phyloP scores from a whole-genome alignment of 2,797 vertebrate species.

The Etheostoma perlongum region DNA sequence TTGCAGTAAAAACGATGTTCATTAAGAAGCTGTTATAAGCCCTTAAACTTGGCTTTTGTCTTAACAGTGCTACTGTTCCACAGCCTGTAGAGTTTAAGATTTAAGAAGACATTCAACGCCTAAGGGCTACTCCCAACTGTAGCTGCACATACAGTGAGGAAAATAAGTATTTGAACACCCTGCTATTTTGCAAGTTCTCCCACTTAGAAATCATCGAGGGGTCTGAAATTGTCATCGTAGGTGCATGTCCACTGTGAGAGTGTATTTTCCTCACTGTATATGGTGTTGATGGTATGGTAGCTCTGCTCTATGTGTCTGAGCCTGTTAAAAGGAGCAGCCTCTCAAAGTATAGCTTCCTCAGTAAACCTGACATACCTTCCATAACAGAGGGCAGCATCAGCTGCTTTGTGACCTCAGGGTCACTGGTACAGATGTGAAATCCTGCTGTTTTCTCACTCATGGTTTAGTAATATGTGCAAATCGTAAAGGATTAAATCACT shows the following conservation, averaged over 20 bases:
- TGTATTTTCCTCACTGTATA: slow-evolving; percentile 7
- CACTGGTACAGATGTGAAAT: slow-evolving; percentile 5
- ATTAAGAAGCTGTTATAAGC: slow-evolving; percentile 25
- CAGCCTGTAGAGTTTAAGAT: slow-evolving; percentile 4
- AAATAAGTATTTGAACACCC: too few relatives aligned
- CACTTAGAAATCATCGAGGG: too few relatives aligned
- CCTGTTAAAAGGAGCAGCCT: slow-evolving; percentile 12
- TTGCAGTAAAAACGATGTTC: not conserved
- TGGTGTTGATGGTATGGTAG: slow-evolving; percentile 47
- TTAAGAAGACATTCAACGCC: slow-evolving; percentile 14
- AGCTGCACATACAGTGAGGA: slow-evolving; percentile 10
- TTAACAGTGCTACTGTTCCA: not conserved
- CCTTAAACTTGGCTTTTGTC: slow-evolving; percentile 11
- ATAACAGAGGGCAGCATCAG: not conserved
- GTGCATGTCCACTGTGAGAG: too few relatives aligned
- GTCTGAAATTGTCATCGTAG: too few relatives aligned
- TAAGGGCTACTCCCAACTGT: slow-evolving; percentile 41
- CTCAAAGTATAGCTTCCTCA: not conserved
- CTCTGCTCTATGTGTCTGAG: slow-evolving; percentile 24
- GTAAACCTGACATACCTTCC: slow-evolving; percentile 10
- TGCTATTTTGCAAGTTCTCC: too few relatives aligned
- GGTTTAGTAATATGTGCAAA: not conserved
- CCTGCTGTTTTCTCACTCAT: not conserved
- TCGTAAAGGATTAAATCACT: too few relatives aligned
- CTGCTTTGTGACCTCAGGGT: slow-evolving; percentile 7